phyloP scores from a whole-genome alignment of 2,888 invertebrate species.

The Nomada ferruginata region DNA sequence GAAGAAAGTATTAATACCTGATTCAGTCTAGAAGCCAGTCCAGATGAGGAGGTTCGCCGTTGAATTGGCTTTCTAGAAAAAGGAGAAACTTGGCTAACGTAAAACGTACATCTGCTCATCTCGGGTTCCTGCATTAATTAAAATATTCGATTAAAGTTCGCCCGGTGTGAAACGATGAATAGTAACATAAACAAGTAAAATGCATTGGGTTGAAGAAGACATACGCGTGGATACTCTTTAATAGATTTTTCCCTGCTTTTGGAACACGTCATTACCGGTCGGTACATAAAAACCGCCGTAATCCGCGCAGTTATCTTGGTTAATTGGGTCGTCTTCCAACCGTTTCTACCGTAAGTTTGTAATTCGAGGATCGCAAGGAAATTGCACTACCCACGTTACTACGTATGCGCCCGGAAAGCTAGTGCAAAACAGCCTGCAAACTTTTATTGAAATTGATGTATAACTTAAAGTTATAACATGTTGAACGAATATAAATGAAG shows the following conservation, averaged over 20 bases:
- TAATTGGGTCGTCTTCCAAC: constrained; percentile 4
- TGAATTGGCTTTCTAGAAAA: background rate
- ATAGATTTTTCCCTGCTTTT: background rate
- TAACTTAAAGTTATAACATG: background rate
- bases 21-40: background rate
- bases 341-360: background rate
- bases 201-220: constrained; percentile 1
- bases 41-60: background rate
- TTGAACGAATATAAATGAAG: constrained; percentile 7
- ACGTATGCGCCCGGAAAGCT: background rate
- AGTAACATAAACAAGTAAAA: background rate
- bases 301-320: background rate
- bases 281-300: background rate
- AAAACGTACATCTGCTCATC: background rate
- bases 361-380: background rate
- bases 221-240: background rate
- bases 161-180: background rate
- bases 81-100: background rate
- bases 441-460: background rate
- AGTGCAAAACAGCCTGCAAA: background rate
- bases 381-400: background rate
- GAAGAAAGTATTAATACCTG: constrained; percentile 4
- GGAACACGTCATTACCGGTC: constrained; percentile 1
- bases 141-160: constrained; percentile 10
- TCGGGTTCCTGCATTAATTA: background rate